These are phyloP conservation scores for Sinosuthora webbiana DNA, from an alignment of 2,113 vertebrate genomes.

Conservation along the genomic window DNA sequence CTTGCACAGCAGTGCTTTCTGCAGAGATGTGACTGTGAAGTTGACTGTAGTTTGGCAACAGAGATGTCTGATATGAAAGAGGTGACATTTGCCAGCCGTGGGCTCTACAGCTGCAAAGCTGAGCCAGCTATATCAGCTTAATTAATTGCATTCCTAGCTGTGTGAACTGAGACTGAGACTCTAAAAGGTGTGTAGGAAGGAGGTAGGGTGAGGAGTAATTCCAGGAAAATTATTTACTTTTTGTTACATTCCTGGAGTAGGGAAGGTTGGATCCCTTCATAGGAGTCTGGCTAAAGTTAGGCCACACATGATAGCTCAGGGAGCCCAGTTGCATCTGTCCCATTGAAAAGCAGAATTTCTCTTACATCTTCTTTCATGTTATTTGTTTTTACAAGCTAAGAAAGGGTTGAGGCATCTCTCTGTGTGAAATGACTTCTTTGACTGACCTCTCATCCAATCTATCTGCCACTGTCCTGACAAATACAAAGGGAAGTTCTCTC, in stretches of 20 bases:
- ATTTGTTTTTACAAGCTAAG: not conserved
- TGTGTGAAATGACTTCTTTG: not conserved
- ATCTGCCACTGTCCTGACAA: not conserved
- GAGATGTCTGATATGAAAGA: not conserved
- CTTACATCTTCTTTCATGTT: not conserved
- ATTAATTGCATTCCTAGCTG: conserved; percentile 9
- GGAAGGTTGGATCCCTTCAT: not conserved
- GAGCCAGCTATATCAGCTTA: conserved; percentile 11
- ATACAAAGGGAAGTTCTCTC: not conserved
- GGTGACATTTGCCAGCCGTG: not conserved
- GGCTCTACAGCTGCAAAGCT: not conserved
- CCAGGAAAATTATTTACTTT: not conserved
- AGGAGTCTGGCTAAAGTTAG: not conserved
- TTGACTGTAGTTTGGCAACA: not conserved
- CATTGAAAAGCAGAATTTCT: not conserved
- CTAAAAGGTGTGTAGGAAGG: not conserved
- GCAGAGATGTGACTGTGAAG: not conserved
- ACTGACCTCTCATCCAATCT: not conserved
- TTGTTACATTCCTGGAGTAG: not conserved
- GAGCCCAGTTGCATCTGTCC: not conserved
- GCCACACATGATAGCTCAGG: not conserved
- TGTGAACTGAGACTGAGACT: not conserved
- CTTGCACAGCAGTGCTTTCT: not conserved
- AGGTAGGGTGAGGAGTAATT: not conserved
- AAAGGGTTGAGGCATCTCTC: not conserved